Evolutionary conservation across 2,113 vertebrate species (phyloP), one percentile per base, ranked within the genome.

Genomic region (Hippocampus abdominalis): DNA sequence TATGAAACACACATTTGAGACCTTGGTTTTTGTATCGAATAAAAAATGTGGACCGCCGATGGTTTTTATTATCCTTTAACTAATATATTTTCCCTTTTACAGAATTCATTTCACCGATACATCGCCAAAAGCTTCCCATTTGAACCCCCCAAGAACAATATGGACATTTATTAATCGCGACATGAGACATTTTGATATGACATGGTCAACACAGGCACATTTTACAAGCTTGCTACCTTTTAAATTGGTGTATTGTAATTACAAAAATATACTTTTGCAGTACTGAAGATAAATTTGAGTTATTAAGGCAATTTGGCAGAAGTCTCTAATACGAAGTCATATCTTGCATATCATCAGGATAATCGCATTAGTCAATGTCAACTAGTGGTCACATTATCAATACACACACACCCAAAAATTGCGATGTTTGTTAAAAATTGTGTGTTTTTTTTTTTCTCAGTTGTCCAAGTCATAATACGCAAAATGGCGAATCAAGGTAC

Each of bases 1-100:
- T 93, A 93, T 60, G 84, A 92, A 92, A 92, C 75, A 79, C 76
- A 36, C 4, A 78, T 70, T 66, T 68, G 23, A 75, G 90, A 81
- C 75, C 77, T 53, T 53, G 81, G 82, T 56, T 69, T 82, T 75
- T 84, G 40, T 81, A 71, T 68, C 13, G n/a, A 51, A 64, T 39
- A 16, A 12, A n/a, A 49, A 39, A 10, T 53, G 25, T 48, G 11
- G 15, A 46, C 53, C 8, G 25, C 9, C 12, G 13, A 6, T 29
- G 21, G 2, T n/a, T 29, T 59, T 56, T 25, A 25, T 25, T 57
- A 1, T 25, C 25, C n/a, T 25, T 3, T 15, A 21, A 11, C 51
- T 0, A 54, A 54, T 10, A 18, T 49, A n/a, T 54, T 54, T n/a
- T 23, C n/a, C 18, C 51, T 54, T 54, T 54, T 54, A 23, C 2